A percentile compares a stretch with the other conserved stretches of the same genome.
Evolutionary conservation across 1,140 invertebrate species (phyloP).

Genomic region (Drosophila arizonae): DNA sequence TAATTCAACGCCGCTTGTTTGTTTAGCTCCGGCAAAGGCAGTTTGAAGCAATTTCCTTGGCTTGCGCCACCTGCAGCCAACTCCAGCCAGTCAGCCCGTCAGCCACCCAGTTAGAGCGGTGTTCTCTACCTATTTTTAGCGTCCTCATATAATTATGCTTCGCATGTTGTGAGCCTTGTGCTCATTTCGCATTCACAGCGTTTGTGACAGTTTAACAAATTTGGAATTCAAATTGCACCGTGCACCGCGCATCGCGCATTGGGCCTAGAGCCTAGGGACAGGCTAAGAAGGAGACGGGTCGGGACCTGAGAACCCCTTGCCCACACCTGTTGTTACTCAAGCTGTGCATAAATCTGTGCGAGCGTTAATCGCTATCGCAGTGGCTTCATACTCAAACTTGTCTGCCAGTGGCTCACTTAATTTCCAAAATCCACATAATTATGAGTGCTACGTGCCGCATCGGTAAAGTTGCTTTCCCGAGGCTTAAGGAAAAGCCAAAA

Average conservation of each 20-base stretch:
- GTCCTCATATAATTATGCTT: constrained; percentile 53
- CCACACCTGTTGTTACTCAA: constrained; percentile 60
- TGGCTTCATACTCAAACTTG: constrained; percentile 33
- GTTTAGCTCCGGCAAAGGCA: constrained; percentile 64
- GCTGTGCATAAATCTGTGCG: constrained; percentile 49
- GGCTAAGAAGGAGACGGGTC: not conserved
- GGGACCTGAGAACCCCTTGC: not conserved
- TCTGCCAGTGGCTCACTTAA: constrained; percentile 66
- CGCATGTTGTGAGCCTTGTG: constrained; percentile 42
- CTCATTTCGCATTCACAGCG: constrained; percentile 76
- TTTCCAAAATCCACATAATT: constrained; percentile 74
- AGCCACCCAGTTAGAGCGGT: constrained; percentile 7
- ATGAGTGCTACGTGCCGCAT: constrained; percentile 62
- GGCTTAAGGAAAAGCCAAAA: constrained; percentile 75
- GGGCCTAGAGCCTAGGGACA: constrained; percentile 23
- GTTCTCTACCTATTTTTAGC: not conserved
- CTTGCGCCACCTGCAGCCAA: constrained; percentile 40
- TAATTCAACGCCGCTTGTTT: constrained; percentile 75
- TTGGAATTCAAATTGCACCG: constrained; percentile 76
- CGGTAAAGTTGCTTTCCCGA: constrained; percentile 46
- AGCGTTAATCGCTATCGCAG: constrained; percentile 65
- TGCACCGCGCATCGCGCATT: constrained; percentile 64
- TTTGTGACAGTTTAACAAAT: constrained; percentile 79
- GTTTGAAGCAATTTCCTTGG: constrained; percentile 55
- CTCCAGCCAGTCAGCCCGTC: constrained; percentile 15